Evolutionary conservation across 64 coral and sea anemone species (phyloP).

Genomic region (Platygyra sinensis): DNA sequence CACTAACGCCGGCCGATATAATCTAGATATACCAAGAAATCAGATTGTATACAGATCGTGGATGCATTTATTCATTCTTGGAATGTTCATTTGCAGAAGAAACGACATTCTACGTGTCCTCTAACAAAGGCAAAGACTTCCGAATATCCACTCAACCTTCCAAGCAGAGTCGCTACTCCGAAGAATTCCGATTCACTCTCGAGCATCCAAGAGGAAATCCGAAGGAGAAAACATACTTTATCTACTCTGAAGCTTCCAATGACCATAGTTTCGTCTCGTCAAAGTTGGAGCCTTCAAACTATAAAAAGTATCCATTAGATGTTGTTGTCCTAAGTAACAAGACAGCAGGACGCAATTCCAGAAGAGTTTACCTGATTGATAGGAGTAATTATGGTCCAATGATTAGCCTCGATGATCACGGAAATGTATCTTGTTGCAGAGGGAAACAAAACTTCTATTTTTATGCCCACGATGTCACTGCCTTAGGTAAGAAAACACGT

Average conservation of each 20-base stretch:
- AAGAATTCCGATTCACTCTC: constrained; percentile 1
- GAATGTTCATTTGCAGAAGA: background rate
- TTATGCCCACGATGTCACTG: background rate
- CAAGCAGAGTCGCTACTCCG: background rate
- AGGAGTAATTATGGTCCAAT: background rate
- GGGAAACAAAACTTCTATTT: background rate
- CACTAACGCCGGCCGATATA: too few relatives aligned
- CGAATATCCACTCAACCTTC: background rate
- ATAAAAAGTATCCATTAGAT: background rate
- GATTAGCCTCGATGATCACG: background rate
- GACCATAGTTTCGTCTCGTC: background rate
- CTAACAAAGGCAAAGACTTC: background rate
- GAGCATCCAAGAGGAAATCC: background rate
- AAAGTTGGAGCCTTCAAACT: background rate
- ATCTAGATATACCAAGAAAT: too few relatives aligned
- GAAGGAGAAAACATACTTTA: background rate
- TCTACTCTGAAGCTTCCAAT: background rate
- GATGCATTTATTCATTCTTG: background rate
- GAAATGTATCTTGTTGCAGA: background rate
- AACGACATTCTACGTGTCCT: background rate
- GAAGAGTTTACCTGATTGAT: background rate
- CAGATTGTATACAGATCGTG: too few relatives aligned
- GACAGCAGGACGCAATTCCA: background rate
- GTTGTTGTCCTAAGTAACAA: background rate
- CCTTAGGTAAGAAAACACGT: background rate